Percentiles rank a stretch among this genome's conserved stretches.
Evolutionary conservation across 1,140 invertebrate species (phyloP).

Genomic region (Agrypnia vestita): DNA sequence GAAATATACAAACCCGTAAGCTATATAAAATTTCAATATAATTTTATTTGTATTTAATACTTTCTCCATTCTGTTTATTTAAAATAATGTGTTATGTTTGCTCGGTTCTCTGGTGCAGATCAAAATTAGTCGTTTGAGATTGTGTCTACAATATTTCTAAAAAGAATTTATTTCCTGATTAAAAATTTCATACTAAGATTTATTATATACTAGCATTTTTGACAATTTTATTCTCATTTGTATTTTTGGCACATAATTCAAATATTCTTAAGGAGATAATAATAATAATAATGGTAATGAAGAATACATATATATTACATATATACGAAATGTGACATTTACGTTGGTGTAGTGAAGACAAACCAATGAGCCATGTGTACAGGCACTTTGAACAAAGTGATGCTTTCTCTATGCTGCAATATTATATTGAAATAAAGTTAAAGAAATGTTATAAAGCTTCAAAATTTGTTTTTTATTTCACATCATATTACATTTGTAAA

Average conservation of each 20-base stretch:
- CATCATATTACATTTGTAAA: no score
- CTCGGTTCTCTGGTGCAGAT: no score
- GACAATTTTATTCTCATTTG: slow-evolving; percentile 50
- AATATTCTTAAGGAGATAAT: slow-evolving; percentile 48
- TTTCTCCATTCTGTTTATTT: slow-evolving; percentile 1
- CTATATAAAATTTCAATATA: not conserved
- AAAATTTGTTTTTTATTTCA: slow-evolving; percentile 46
- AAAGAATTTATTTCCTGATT: no score
- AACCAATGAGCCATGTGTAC: slow-evolving; percentile 56
- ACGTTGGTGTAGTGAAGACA: slow-evolving; percentile 48
- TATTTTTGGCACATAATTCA: slow-evolving; percentile 53
- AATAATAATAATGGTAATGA: slow-evolving; percentile 21
- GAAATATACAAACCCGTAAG: no score
- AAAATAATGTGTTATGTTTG: not conserved
- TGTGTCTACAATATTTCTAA: no score
- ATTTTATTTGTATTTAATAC: not conserved
- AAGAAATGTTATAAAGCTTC: slow-evolving; percentile 58
- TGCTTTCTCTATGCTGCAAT: slow-evolving; percentile 61
- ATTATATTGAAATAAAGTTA: slow-evolving; percentile 58
- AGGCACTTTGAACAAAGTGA: slow-evolving; percentile 48
- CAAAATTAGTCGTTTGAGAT: no score
- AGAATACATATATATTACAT: not conserved
- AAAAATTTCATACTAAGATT: slow-evolving; percentile 11
- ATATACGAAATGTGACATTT: slow-evolving; percentile 43
- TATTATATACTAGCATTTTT: slow-evolving; percentile 47